Evolutionary conservation across 2,113 vertebrate species (phyloP).

Genomic region (Acanthisitta chloris): DNA sequence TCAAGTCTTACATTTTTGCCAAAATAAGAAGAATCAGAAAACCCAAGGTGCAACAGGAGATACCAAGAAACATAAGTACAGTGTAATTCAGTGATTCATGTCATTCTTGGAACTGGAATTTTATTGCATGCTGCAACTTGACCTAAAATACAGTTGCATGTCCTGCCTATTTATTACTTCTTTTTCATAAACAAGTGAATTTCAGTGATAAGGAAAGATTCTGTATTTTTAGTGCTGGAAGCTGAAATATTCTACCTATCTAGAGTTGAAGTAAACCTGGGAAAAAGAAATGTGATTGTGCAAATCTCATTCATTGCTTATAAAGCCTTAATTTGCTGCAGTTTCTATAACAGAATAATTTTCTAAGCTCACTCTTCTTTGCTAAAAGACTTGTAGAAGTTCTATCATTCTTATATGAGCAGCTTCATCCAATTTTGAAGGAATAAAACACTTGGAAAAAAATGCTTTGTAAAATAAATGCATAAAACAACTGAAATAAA

Average conservation of each 20-base stretch:
- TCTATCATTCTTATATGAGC: not conserved
- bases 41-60: not conserved
- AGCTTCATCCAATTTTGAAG: not conserved
- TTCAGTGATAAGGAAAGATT: not conserved
- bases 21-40: not conserved
- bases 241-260: not conserved
- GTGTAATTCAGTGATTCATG: not conserved
- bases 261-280: not conserved
- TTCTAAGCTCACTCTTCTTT: not conserved
- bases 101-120: not conserved
- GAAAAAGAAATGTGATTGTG: not conserved
- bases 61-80: not conserved
- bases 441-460: not conserved
- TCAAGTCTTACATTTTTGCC: not conserved
- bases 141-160: not conserved
- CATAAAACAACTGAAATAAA: not conserved
- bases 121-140: not conserved
- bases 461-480: not conserved
- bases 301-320: not conserved
- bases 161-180: not conserved
- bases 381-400: not conserved
- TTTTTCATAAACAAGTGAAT: not conserved
- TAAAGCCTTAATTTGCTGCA: not conserved
- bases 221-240: not conserved
- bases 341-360: not conserved